Evolutionary conservation across 2,888 invertebrate genomes (phyloP).

Genomic region (Cremastobaeus sp.): DNA sequence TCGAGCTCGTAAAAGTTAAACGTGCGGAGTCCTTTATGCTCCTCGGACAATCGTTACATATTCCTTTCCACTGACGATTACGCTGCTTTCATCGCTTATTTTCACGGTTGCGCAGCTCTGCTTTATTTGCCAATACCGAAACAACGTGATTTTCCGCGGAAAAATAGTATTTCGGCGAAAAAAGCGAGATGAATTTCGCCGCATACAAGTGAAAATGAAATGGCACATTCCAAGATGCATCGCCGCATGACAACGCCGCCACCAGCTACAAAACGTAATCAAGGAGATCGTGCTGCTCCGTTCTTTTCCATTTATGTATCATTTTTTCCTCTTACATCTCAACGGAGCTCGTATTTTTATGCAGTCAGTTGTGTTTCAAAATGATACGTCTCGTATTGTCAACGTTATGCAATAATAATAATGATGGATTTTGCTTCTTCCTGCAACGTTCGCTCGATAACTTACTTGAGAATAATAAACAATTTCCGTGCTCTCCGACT

Average conservation of each 20-base stretch:
- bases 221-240: constrained; percentile 49
- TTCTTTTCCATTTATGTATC: constrained; percentile 48
- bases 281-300: constrained; percentile 38
- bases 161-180: constrained; percentile 12
- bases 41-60: constrained; percentile 54
- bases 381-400: constrained; percentile 29
- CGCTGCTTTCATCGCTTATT: constrained; percentile 41
- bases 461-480: background rate
- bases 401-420: constrained; percentile 24
- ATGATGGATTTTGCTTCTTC: too few relatives aligned
- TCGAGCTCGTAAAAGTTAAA: constrained; percentile 44
- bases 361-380: constrained; percentile 8
- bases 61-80: constrained; percentile 42
- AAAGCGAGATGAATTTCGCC: constrained; percentile 32
- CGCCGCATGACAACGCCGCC: constrained; percentile 31
- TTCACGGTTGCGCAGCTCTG: constrained; percentile 18
- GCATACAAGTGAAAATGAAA: constrained; percentile 27
- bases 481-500: background rate
- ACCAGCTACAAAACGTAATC: constrained; percentile 52
- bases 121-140: background rate
- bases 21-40: constrained; percentile 44
- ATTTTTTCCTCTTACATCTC: constrained; percentile 29
- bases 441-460: too few relatives aligned
- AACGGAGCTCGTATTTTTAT: constrained; percentile 17
- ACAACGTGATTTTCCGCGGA: constrained; percentile 19